phyloP scores from a whole-genome alignment of 2,797 vertebrate species.

The Phataginus tetradactyla region DNA sequence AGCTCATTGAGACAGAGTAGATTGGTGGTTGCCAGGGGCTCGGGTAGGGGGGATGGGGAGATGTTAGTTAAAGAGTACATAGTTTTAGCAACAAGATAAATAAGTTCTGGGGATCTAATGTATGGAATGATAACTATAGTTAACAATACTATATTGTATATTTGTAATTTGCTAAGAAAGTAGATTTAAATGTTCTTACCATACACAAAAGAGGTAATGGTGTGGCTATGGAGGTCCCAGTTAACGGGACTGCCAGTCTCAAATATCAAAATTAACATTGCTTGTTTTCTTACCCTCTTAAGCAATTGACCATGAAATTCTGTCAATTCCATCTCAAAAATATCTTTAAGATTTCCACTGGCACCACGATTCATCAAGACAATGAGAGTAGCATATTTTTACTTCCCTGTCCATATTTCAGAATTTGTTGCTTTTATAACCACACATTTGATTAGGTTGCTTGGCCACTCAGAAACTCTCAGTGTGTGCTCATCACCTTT shows the following conservation, averaged over 20 bases:
- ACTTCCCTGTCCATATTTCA: neutral
- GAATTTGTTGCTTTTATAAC: neutral
- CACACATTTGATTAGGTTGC: slow-evolving; percentile 2
- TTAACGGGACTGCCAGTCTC: neutral
- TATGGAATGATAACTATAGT: neutral
- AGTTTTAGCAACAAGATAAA: neutral
- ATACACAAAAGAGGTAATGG: neutral
- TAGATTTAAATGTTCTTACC: neutral
- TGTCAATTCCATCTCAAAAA: slow-evolving; percentile 3
- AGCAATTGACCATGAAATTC: neutral
- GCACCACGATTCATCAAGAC: neutral
- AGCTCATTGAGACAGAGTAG: neutral
- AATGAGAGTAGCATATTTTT: neutral
- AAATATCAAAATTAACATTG: neutral
- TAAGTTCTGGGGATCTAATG: neutral
- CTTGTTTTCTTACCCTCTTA: neutral
- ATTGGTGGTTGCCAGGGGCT: neutral
- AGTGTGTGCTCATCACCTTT: neutral
- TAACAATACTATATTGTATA: neutral
- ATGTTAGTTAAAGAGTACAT: neutral
- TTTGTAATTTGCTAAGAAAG: neutral
- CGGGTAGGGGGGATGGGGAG: neutral
- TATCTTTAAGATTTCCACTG: neutral
- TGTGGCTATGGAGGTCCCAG: neutral
- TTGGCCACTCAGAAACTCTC: slow-evolving; percentile 19